These are phyloP conservation scores for Bergia sp. DNA, from an alignment of 92 coral and sea anemone species.

Conservation along the genomic window DNA sequence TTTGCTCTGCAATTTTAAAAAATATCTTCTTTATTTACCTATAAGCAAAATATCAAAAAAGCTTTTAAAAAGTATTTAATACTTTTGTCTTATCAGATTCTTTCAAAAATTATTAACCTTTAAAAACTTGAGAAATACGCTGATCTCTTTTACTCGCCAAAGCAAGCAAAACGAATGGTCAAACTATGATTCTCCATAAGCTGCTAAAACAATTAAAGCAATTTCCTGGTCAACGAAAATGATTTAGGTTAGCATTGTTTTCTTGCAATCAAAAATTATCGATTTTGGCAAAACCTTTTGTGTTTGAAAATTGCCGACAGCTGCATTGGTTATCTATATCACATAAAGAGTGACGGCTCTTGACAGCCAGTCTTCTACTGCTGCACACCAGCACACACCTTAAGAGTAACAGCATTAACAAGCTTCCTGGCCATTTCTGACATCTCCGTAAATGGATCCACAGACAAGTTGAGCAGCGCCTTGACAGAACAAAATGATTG, in stretches of 20 bases:
- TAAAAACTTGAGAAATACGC: too few species aligned
- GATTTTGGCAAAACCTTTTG: too few species aligned
- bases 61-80: too few species aligned
- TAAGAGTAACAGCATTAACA: constrained; percentile 81
- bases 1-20: background rate
- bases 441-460: constrained; percentile 87
- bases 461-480: constrained; percentile 90
- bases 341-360: background rate
- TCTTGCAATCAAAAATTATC: too few species aligned
- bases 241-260: too few species aligned
- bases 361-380: background rate
- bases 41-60: background rate
- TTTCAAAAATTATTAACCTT: too few species aligned
- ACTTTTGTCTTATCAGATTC: too few species aligned
- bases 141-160: background rate
- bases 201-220: too few species aligned
- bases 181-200: too few species aligned
- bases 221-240: too few species aligned
- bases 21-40: background rate
- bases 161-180: background rate
- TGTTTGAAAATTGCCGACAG: background rate
- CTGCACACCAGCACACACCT: constrained; percentile 64
- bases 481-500: constrained; percentile 29
- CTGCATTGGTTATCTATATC: background rate
- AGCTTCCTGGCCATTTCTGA: constrained; percentile 85